Percentiles rank a stretch among this genome's conserved stretches.
phyloP scores from a whole-genome alignment of 2,797 vertebrate genomes.

The Rhynchonycteris naso region DNA sequence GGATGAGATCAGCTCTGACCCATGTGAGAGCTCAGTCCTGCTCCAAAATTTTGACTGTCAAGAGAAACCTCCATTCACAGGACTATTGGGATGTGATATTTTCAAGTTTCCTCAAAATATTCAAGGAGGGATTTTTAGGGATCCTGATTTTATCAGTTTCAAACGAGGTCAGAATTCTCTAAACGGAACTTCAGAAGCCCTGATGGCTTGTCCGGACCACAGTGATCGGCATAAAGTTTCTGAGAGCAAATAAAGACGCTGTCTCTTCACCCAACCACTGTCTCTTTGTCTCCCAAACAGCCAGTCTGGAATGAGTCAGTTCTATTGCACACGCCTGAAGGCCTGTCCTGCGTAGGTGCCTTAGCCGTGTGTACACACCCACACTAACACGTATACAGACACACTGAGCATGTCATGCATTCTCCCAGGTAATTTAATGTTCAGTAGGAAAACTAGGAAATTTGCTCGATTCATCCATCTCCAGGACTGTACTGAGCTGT shows the following conservation, averaged over 20 bases:
- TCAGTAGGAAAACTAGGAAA: neutral
- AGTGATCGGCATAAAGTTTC: neutral
- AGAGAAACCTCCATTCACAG: neutral
- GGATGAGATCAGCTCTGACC: conserved; percentile 42
- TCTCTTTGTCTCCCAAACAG: neutral
- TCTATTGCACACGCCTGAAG: neutral
- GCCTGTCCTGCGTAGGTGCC: too few species aligned
- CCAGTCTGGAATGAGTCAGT: neutral
- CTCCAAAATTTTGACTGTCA: conserved; percentile 4
- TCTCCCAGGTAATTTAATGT: neutral
- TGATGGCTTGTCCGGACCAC: neutral
- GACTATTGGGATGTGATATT: neutral
- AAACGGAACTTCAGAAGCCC: neutral
- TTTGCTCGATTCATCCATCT: neutral
- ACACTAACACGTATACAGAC: neutral
- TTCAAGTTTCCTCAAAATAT: conserved; percentile 23
- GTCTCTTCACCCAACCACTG: neutral
- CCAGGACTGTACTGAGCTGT: neutral
- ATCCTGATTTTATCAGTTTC: neutral
- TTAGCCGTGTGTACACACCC: neutral
- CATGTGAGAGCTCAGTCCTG: neutral
- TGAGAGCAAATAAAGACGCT: neutral
- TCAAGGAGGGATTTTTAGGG: neutral
- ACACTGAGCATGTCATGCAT: neutral
- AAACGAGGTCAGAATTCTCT: neutral